These are phyloP conservation scores for Rhagoletis pomonella DNA, from an alignment of 1,140 invertebrate genomes.

Conservation along the genomic window DNA sequence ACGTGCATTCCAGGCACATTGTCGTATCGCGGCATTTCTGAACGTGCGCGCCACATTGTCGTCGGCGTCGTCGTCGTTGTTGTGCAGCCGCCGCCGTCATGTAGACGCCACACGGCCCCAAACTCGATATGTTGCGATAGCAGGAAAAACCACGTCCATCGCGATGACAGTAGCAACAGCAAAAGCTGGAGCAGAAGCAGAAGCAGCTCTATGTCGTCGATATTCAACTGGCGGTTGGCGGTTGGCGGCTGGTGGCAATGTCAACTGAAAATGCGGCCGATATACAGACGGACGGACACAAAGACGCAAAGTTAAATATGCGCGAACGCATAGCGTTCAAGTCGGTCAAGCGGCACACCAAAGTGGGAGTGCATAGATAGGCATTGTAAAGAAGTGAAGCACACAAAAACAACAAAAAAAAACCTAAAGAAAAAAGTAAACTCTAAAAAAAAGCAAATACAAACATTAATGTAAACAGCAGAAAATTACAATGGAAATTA, in stretches of 20 bases:
- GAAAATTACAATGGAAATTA: conserved; percentile 46
- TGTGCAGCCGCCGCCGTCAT: conserved; percentile 14
- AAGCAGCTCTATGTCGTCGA: not conserved
- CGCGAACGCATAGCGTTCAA: not conserved
- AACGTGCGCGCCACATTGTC: conserved; percentile 47
- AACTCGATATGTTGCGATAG: conserved; percentile 4
- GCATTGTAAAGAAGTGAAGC: not conserved
- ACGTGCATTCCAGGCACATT: conserved; percentile 1
- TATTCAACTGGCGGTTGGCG: not conserved
- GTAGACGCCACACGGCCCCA: conserved; percentile 42
- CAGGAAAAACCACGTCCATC: conserved; percentile 18
- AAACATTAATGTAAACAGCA: not conserved
- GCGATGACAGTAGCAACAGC: not conserved
- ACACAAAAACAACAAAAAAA: not conserved
- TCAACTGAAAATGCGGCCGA: conserved; percentile 11
- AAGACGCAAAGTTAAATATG: not conserved
- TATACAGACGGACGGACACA: not conserved
- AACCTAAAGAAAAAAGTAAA: not conserved
- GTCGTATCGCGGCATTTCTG: conserved; percentile 24
- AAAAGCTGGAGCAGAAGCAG: not conserved
- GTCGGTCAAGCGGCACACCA: conserved; percentile 11
- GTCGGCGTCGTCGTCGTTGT: not conserved
- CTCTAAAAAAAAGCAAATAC: not conserved
- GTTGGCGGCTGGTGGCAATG: not conserved
- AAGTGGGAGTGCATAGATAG: conserved; percentile 3